These are phyloP conservation scores for Xestia sexstrigata DNA, from an alignment of 2,888 invertebrate genomes.

Conservation along the genomic window DNA sequence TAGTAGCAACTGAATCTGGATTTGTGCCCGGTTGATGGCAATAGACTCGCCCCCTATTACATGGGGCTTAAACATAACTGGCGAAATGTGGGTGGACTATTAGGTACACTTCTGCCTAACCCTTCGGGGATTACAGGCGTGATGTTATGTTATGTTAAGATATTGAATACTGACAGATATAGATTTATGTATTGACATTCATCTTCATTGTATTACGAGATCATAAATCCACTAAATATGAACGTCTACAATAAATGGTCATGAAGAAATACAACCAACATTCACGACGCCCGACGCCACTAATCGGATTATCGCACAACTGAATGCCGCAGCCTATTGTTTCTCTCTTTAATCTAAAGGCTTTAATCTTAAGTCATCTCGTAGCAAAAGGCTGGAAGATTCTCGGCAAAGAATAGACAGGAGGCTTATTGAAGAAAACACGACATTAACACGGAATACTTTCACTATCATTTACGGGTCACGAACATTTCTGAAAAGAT, in stretches of 20 bases:
- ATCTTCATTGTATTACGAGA: constrained; percentile 8
- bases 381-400: constrained; percentile 6
- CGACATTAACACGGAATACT: neutral
- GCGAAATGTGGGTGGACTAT: no score
- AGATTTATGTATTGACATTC: constrained; percentile 1
- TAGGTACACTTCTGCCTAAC: no score
- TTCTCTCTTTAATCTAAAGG: constrained; percentile 23
- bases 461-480: neutral
- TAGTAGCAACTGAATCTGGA: no score
- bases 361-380: constrained; percentile 22
- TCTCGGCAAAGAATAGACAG: constrained; percentile 11
- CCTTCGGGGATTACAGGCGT: no score
- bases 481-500: neutral
- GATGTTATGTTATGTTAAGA: no score
- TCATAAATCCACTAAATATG: constrained; percentile 20
- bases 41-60: no score
- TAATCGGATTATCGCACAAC: constrained; percentile 37
- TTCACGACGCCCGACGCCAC: neutral
- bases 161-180: neutral
- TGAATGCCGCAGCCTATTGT: constrained; percentile 24
- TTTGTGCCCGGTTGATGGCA: no score
- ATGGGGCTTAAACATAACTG: no score
- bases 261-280: constrained; percentile 30
- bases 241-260: constrained; percentile 8
- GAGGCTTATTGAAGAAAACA: constrained; percentile 9